Percentiles rank a stretch among this genome's conserved stretches.
phyloP scores from a whole-genome alignment of 2,888 invertebrate species.

The Thelaira solivaga region DNA sequence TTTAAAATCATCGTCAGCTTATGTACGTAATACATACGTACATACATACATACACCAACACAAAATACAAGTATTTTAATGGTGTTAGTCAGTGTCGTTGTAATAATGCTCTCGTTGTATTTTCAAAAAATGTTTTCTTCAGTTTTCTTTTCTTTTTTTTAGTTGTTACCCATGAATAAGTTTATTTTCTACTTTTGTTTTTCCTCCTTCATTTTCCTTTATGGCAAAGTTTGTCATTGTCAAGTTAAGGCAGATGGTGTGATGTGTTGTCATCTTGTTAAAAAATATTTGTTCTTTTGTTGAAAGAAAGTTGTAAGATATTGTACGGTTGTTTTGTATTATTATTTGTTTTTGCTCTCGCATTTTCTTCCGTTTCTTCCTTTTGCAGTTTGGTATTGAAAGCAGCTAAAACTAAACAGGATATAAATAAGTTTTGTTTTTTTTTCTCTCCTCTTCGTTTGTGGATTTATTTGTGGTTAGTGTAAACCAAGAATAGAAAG shows the following conservation, averaged over 20 bases:
- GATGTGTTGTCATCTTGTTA: conserved; percentile 62
- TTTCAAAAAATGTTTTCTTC: conserved; percentile 39
- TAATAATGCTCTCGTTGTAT: conserved; percentile 32
- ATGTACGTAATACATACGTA: not conserved
- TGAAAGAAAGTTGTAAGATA: conserved; percentile 32
- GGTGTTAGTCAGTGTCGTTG: conserved; percentile 24
- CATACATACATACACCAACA: not conserved
- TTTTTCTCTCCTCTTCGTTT: not conserved
- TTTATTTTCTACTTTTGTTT: conserved; percentile 38
- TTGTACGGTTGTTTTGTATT: not conserved
- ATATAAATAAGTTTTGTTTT: conserved; percentile 16
- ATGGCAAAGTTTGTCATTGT: conserved; percentile 61
- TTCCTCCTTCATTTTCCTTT: conserved; percentile 45
- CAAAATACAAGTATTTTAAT: not conserved
- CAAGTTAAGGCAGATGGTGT: conserved; percentile 61
- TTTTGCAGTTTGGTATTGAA: not conserved
- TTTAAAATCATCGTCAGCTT: not conserved
- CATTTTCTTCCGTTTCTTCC: not conserved
- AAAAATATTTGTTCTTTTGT: conserved; percentile 55
- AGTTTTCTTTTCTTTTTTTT: conserved; percentile 20
- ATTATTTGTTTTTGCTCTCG: no score
- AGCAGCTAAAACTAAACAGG: conserved; percentile 37
- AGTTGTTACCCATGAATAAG: conserved; percentile 55
- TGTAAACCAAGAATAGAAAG: not conserved
- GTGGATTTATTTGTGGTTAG: conserved; percentile 24